These are phyloP conservation scores for Styela plicata DNA, from an alignment of 23 tunicate species.

Conservation along the genomic window DNA sequence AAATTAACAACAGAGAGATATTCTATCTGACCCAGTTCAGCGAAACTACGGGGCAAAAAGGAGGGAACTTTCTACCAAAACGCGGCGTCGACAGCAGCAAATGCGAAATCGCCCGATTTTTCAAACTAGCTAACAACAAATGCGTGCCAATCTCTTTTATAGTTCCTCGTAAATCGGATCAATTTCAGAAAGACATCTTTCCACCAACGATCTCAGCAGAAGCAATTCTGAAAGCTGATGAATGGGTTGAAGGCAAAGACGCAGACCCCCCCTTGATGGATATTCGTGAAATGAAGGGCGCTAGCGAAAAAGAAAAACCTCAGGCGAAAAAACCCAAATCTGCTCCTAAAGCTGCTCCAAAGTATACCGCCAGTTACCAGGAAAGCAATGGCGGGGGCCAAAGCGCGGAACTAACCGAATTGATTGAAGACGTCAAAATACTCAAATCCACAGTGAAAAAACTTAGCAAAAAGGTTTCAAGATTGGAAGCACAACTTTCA, in stretches of 20 bases:
- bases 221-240: background rate
- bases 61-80: conserved; percentile 15
- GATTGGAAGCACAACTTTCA: conserved; percentile 48
- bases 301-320: background rate
- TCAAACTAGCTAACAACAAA: background rate
- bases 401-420: conserved; percentile 56
- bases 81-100: background rate
- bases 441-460: conserved; percentile 96
- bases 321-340: background rate
- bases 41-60: background rate
- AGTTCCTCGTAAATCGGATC: conserved; percentile 13
- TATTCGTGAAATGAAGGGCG: background rate
- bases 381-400: conserved; percentile 1
- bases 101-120: conserved; percentile 7
- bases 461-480: conserved; percentile 54
- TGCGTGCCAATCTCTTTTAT: background rate
- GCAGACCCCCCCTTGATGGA: background rate
- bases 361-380: background rate
- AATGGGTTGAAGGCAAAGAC: conserved; percentile 2
- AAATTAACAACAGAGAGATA: background rate
- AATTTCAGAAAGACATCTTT: background rate
- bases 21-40: background rate
- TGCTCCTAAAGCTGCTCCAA: background rate
- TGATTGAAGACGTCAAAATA: conserved; percentile 87
- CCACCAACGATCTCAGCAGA: background rate